phyloP scores from a whole-genome alignment of 92 coral and sea anemone genomes.

The Epizoanthus ramosus region DNA sequence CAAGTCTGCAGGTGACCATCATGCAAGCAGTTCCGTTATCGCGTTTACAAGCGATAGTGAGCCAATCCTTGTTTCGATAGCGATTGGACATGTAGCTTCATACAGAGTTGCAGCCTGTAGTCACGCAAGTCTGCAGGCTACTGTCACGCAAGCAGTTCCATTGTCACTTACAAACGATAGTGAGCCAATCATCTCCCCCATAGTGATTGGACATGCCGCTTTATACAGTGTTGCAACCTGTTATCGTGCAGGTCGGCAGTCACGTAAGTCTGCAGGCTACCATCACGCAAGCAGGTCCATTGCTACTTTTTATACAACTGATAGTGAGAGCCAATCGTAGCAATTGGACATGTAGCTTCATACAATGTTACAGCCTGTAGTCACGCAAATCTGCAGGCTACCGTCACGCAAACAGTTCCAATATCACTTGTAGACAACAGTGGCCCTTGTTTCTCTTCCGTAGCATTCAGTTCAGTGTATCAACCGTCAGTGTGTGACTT shows the following conservation, averaged over 20 bases:
- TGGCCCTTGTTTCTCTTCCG: too few relatives aligned
- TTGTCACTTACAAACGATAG: slow-evolving; percentile 32
- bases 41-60: too few relatives aligned
- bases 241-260: too few relatives aligned
- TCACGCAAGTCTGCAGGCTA: slow-evolving; percentile 16
- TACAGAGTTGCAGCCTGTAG: slow-evolving; percentile 5
- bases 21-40: slow-evolving; percentile 32
- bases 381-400: slow-evolving; percentile 18
- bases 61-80: neutral
- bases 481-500: neutral
- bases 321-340: slow-evolving; percentile 31
- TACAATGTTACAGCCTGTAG: neutral
- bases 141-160: slow-evolving; percentile 30
- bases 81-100: neutral
- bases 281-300: slow-evolving; percentile 27
- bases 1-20: slow-evolving; percentile 15
- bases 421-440: too few relatives aligned
- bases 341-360: too few relatives aligned
- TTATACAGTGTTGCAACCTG: neutral
- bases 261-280: slow-evolving; percentile 5
- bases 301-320: slow-evolving; percentile 20
- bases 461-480: neutral
- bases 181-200: slow-evolving; percentile 28
- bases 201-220: neutral
- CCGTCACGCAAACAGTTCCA: neutral